Percentiles rank a stretch among this genome's conserved stretches.
Evolutionary conservation across 2,113 vertebrate genomes (phyloP).

Genomic region (Tyrannus savana): DNA sequence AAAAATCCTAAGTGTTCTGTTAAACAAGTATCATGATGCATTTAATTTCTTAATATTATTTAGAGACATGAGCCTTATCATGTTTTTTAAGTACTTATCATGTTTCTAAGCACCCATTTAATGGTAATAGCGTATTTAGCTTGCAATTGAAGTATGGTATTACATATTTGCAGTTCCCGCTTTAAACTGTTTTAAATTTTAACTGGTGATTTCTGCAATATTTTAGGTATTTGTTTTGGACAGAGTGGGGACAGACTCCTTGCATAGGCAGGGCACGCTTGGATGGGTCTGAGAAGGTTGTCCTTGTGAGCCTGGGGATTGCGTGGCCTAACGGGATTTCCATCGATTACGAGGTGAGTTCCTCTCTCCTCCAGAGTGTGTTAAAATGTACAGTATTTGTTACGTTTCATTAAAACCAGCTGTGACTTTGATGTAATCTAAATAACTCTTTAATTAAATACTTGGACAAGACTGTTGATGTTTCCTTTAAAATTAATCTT

Average conservation of each 20-base stretch:
- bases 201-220: background rate
- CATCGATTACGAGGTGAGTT: constrained; percentile 93
- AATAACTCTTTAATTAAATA: constrained; percentile 67
- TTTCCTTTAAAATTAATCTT: constrained; percentile 84
- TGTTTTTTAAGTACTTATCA: background rate
- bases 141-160: background rate
- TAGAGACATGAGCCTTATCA: background rate
- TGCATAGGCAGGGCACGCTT: constrained; percentile 91
- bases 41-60: background rate
- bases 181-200: background rate
- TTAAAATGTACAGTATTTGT: background rate
- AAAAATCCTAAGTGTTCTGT: background rate
- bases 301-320: constrained; percentile 90
- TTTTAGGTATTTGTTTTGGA: constrained; percentile 96
- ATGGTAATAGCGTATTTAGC: background rate
- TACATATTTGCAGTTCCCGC: background rate
- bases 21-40: background rate
- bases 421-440: constrained; percentile 24
- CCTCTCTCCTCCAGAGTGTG: background rate
- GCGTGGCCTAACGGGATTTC: constrained; percentile 97
- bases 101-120: background rate
- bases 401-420: background rate
- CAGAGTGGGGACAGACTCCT: constrained; percentile 95
- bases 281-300: constrained; percentile 93
- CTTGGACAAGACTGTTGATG: constrained; percentile 60